Evolutionary conservation across 2,113 vertebrate species (phyloP).

Genomic region (Ciconia stormi): DNA sequence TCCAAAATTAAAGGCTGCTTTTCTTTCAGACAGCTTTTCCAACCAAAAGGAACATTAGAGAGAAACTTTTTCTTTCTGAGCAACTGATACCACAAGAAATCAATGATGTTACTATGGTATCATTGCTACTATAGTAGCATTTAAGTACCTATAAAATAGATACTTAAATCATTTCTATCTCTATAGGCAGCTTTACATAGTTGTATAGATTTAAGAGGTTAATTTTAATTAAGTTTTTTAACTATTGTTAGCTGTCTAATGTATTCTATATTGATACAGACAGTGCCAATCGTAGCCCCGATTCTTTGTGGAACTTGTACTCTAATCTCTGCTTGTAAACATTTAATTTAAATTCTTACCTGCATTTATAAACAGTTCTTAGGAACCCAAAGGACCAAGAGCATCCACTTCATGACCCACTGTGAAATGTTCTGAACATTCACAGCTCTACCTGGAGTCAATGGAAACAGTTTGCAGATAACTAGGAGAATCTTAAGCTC

Average conservation of each 20-base stretch:
- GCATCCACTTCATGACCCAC: neutral
- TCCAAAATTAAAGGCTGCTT: neutral
- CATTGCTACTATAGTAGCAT: neutral
- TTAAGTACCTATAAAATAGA: neutral
- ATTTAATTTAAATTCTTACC: neutral
- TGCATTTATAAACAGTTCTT: neutral
- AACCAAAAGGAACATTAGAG: neutral
- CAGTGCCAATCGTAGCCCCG: neutral
- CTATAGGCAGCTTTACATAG: neutral
- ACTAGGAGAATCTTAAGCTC: neutral
- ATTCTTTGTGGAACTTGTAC: neutral
- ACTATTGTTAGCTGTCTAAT: neutral
- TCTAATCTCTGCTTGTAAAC: neutral
- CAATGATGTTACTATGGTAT: neutral
- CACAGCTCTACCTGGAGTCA: neutral
- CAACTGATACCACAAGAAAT: neutral
- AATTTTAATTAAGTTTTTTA: neutral
- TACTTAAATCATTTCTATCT: neutral
- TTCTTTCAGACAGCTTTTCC: neutral
- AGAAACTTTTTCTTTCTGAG: neutral
- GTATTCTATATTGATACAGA: neutral
- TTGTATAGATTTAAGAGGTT: neutral
- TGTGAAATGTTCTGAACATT: neutral
- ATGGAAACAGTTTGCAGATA: neutral
- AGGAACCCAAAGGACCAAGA: neutral